Evolutionary conservation across 2,888 invertebrate species (phyloP).

Genomic region (Cistogaster globosa): DNA sequence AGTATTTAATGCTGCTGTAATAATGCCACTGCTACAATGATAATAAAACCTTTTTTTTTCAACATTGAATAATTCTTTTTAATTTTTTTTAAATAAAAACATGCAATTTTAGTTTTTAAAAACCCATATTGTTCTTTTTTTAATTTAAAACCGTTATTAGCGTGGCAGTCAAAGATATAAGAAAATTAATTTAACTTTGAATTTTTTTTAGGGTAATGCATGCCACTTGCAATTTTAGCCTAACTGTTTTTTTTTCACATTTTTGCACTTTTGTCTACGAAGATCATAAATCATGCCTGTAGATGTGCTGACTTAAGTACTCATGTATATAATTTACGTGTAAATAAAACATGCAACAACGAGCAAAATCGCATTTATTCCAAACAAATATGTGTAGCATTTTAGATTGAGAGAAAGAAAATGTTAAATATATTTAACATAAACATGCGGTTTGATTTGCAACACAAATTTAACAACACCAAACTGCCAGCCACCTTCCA

Average conservation of each 20-base stretch:
- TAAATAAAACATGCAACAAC: slow-evolving; percentile 50
- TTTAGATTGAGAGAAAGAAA: neutral
- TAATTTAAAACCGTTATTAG: neutral
- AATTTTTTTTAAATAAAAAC: neutral
- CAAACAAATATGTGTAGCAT: neutral
- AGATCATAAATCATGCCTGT: slow-evolving; percentile 57
- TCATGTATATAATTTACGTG: slow-evolving; percentile 54
- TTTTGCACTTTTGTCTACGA: slow-evolving; percentile 26
- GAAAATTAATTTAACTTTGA: slow-evolving; percentile 22
- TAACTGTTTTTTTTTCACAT: slow-evolving; percentile 43
- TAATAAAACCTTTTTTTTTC: neutral
- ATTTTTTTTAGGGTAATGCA: neutral
- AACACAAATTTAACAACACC: slow-evolving; percentile 30
- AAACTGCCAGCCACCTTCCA: slow-evolving; percentile 16
- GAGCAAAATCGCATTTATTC: slow-evolving; percentile 22
- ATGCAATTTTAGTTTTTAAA: slow-evolving; percentile 21
- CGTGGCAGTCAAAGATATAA: slow-evolving; percentile 5
- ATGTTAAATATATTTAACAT: slow-evolving; percentile 41
- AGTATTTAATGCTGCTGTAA: neutral
- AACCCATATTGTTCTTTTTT: slow-evolving; percentile 17
- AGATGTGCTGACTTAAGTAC: slow-evolving; percentile 65
- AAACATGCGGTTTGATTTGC: slow-evolving; percentile 63
- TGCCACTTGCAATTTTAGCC: slow-evolving; percentile 34
- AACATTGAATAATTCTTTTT: neutral
- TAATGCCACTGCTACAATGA: neutral